Evolutionary conservation across 1,140 invertebrate species (phyloP).

Genomic region (Nasonia vitripennis): DNA sequence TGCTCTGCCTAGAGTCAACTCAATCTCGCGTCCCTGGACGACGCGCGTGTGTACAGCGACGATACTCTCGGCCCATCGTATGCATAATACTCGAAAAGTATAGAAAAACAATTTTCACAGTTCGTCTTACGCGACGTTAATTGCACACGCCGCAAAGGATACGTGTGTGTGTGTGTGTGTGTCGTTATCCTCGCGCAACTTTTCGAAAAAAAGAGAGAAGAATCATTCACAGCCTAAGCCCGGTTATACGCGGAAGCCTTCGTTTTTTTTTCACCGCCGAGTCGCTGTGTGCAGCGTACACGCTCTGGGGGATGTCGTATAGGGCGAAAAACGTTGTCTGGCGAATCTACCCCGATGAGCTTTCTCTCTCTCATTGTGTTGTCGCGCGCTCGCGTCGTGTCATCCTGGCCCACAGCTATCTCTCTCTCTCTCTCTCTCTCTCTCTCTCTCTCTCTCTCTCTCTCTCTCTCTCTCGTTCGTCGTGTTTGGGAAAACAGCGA

Average conservation of each 20-base stretch:
- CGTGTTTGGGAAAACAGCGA: not conserved
- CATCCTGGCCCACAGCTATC: not conserved
- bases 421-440: not conserved
- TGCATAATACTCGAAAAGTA: not conserved
- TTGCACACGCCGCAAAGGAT: not conserved
- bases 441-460: too few relatives aligned
- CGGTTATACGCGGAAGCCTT: not conserved
- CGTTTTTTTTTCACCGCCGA: not conserved
- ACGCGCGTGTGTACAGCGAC: not conserved
- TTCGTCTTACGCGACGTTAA: not conserved
- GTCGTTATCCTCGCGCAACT: not conserved
- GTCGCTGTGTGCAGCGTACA: not conserved
- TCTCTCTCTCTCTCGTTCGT: not conserved
- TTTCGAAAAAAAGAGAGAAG: not conserved
- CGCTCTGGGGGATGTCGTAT: not conserved
- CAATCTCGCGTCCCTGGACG: conserved; percentile 58
- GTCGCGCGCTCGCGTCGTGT: not conserved
- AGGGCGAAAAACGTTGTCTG: conserved; percentile 2
- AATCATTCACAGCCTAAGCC: not conserved
- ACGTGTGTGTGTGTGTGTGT: too few relatives aligned
- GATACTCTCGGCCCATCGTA: not conserved
- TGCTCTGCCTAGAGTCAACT: conserved; percentile 53
- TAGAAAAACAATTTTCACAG: not conserved
- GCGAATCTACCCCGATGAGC: conserved; percentile 4
- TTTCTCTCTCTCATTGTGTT: not conserved